Evolutionary conservation across 1,140 invertebrate species (phyloP), one percentile per base, ranked within the genome.

Genomic region (Brachionus manjavacas): DNA sequence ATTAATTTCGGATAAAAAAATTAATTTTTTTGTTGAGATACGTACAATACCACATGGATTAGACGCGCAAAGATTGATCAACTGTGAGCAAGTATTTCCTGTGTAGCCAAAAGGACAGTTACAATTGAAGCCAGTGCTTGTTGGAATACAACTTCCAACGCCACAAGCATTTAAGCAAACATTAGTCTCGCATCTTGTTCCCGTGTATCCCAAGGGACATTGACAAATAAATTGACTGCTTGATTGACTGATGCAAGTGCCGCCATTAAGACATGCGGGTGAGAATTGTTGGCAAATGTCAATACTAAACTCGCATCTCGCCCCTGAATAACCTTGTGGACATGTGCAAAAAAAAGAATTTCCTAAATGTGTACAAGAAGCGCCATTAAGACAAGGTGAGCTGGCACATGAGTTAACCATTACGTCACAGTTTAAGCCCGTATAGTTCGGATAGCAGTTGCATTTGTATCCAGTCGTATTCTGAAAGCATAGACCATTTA

Each of bases 1-100:
- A n/a, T n/a, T n/a, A n/a, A n/a, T n/a, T n/a, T n/a, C n/a, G n/a
- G n/a, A 78, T 11, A 55, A 28, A 23, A 41, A 23, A 35, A 35
- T 6, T 49, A 16, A 16, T 49, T 20, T 11, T 46, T 11, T 79
- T 55, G 7, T n/a, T 41, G 6, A 41, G 23, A 72, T 28, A 41
- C 25, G 23, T 68, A 55, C 20, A n/a, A 9, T 28, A n/a, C 64
- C 64, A 46, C 81, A 84, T 1, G 91, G 85, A 60, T 86, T 92
- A 55, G 94, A 95, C 87, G 97, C 95, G 88, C 96, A 98, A 87
- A 96, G 94, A 88, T 96, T 96, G 83, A 96, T 94, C 49, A 94
- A 92, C 87, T 94, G 94, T 88, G 97, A 28, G 84, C 89, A 89
- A 60, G 87, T 87, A 2, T 83, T 83, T 3, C 89, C 89, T 8